A percentile compares a stretch with the other conserved stretches of the same genome.
phyloP scores from a whole-genome alignment of 2,888 invertebrate species.

The Aleiodes testaceus region DNA sequence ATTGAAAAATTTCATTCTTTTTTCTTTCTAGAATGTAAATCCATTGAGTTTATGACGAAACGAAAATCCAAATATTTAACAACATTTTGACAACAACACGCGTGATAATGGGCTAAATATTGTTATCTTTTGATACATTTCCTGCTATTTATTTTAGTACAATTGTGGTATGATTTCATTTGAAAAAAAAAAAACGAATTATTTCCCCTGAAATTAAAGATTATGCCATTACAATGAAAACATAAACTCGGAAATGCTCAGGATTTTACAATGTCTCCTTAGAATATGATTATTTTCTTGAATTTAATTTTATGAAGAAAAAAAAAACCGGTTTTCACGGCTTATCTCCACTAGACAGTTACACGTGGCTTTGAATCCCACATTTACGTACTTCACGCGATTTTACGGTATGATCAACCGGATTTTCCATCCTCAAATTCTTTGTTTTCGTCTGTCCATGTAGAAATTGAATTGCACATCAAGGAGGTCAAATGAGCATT shows the following conservation, averaged over 20 bases:
- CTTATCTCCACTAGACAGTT: constrained; percentile 18
- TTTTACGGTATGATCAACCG: constrained; percentile 13
- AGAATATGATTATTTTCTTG: constrained; percentile 5
- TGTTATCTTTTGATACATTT: constrained; percentile 13
- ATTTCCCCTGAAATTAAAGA: neutral
- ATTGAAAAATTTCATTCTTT: neutral
- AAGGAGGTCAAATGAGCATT: too few species aligned
- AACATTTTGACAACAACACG: neutral
- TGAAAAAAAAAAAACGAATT: neutral
- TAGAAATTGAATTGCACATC: too few species aligned
- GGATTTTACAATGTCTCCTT: neutral
- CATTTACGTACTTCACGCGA: constrained; percentile 20
- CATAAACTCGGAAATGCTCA: neutral
- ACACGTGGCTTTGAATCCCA: constrained; percentile 23
- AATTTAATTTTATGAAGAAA: constrained; percentile 7
- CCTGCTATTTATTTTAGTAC: constrained; percentile 21
- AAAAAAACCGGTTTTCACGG: constrained; percentile 11
- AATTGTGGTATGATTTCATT: neutral
- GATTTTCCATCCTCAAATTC: neutral
- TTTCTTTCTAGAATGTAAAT: neutral
- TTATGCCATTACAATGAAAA: too few species aligned
- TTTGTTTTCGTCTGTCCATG: neutral
- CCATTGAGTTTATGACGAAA: neutral
- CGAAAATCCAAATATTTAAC: neutral
- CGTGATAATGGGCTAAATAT: neutral